Evolutionary conservation across 2,113 vertebrate genomes (phyloP).

Genomic region (Eptatretus burgeri): DNA sequence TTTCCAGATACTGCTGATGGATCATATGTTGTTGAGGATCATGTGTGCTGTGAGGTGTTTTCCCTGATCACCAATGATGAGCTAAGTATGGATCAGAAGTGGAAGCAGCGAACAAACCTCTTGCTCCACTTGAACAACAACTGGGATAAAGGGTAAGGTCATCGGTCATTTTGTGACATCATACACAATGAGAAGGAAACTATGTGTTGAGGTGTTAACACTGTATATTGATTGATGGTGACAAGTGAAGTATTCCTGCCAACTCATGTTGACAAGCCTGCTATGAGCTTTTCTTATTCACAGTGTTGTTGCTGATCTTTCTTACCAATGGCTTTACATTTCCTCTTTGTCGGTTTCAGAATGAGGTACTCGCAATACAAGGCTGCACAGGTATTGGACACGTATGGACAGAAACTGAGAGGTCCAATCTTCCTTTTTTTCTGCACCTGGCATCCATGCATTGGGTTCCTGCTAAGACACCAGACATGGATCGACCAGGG

Average conservation of each 20-base stretch:
- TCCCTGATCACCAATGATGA: conserved; percentile 17
- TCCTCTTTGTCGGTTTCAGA: too few relatives aligned
- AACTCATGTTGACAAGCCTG: too few relatives aligned
- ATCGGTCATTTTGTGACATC: too few relatives aligned
- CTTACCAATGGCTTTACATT: too few relatives aligned
- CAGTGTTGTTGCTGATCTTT: too few relatives aligned
- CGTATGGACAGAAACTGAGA: conserved; percentile 14
- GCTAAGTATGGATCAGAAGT: conserved; percentile 14
- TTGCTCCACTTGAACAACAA: conserved; percentile 20
- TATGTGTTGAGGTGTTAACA: too few relatives aligned
- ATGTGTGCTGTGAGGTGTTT: conserved; percentile 22
- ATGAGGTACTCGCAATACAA: conserved; percentile 23
- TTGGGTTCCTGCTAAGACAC: conserved; percentile 20
- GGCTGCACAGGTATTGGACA: conserved; percentile 17
- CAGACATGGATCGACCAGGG: neutral
- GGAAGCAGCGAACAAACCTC: conserved; percentile 19
- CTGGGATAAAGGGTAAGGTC: conserved; percentile 26
- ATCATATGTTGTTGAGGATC: conserved; percentile 19
- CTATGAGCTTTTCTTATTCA: too few relatives aligned
- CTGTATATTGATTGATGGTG: too few relatives aligned
- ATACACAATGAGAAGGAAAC: too few relatives aligned
- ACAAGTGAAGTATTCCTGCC: too few relatives aligned
- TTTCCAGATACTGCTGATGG: conserved; percentile 14
- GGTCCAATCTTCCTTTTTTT: conserved; percentile 21
- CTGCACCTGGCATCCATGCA: conserved; percentile 15